Evolutionary conservation across 2,797 vertebrate genomes (phyloP).

Genomic region (Geotrypetes seraphini): DNA sequence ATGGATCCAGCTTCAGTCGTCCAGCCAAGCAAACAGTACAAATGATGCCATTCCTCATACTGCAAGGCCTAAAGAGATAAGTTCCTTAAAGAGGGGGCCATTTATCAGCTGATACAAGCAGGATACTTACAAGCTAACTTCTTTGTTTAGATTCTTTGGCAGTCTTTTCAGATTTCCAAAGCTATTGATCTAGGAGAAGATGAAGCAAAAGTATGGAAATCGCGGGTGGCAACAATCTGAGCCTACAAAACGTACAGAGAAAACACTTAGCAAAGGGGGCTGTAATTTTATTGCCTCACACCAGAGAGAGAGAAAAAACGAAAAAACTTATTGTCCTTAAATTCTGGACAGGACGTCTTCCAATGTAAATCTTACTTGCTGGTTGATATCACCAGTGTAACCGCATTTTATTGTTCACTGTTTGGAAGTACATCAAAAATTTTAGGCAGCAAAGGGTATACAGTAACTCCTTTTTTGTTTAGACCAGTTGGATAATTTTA

Average conservation of each 20-base stretch:
- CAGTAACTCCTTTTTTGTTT: constrained; percentile 20
- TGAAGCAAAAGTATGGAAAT: constrained; percentile 37
- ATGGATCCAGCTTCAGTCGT: constrained; percentile 96
- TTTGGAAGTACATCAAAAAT: constrained; percentile 21
- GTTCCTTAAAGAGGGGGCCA: constrained; percentile 98
- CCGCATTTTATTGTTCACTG: constrained; percentile 20
- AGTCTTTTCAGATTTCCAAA: constrained; percentile 66
- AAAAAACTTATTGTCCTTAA: constrained; percentile 19
- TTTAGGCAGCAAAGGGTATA: constrained; percentile 27
- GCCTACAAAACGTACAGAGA: neutral
- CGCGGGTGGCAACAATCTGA: constrained; percentile 3
- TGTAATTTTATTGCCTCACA: constrained; percentile 29
- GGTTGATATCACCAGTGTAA: constrained; percentile 20
- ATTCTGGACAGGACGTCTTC: constrained; percentile 28
- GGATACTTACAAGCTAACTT: constrained; percentile 81
- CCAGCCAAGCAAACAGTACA: constrained; percentile 96
- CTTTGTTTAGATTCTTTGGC: constrained; percentile 87
- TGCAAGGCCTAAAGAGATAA: constrained; percentile 96
- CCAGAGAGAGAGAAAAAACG: constrained; percentile 23
- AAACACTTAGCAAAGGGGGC: constrained; percentile 18
- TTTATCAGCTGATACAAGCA: constrained; percentile 95
- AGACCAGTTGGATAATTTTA: constrained; percentile 25
- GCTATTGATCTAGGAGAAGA: constrained; percentile 56
- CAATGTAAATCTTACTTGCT: constrained; percentile 29
- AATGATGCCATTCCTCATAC: constrained; percentile 98